Evolutionary conservation across 2,888 invertebrate genomes (phyloP).

Genomic region (Lymantria dispar): DNA sequence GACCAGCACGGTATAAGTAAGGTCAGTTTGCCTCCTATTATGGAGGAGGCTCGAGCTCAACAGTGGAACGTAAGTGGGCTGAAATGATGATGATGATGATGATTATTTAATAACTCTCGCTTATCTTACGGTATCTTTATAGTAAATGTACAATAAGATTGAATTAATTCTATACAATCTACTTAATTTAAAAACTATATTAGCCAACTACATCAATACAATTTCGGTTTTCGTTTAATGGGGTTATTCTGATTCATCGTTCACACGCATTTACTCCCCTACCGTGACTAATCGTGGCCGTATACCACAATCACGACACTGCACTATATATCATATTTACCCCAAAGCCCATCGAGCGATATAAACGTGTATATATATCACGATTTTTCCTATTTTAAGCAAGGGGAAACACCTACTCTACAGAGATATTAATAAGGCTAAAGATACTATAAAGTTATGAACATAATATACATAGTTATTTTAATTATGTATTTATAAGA

Average conservation of each 20-base stretch:
- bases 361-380: slow-evolving; percentile 17
- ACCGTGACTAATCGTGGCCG: slow-evolving; percentile 24
- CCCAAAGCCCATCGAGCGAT: slow-evolving; percentile 10
- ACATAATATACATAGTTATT: too few relatives aligned
- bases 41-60: too few relatives aligned
- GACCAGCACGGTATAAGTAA: too few relatives aligned
- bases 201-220: not conserved
- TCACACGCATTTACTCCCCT: slow-evolving; percentile 15
- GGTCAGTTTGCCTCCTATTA: too few relatives aligned
- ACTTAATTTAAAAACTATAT: not conserved
- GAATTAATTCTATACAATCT: too few relatives aligned
- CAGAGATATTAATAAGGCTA: not conserved
- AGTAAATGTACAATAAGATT: too few relatives aligned
- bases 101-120: too few relatives aligned
- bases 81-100: too few relatives aligned
- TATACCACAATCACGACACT: slow-evolving; percentile 22
- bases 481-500: too few relatives aligned
- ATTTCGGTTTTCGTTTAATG: slow-evolving; percentile 12
- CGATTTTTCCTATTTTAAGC: slow-evolving; percentile 3
- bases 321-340: slow-evolving; percentile 21
- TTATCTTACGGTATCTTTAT: too few relatives aligned
- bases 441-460: not conserved
- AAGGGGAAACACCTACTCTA: slow-evolving; percentile 4
- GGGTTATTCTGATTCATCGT: slow-evolving; percentile 18
- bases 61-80: too few relatives aligned